Evolutionary conservation across 2,888 invertebrate species (phyloP), one percentile per base, ranked within the genome.

Genomic region (Therioaphis trifolii): DNA sequence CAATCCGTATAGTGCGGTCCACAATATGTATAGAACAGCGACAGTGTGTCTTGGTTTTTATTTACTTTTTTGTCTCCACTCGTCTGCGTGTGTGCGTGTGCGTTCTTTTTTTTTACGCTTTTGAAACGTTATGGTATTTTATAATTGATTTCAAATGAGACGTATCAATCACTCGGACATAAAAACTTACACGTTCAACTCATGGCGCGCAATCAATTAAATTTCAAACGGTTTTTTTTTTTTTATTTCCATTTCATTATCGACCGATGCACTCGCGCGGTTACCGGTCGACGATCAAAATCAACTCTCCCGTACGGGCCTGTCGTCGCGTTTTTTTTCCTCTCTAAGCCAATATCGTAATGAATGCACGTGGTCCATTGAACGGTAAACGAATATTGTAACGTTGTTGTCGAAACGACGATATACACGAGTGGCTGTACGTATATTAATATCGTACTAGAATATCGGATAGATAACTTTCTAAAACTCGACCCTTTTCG

Each of bases 51-150:
- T 75, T 24, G 15, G 7, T 72, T 72, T 52, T 63, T 78, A 40
- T 74, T 74, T n/a, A n/a, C n/a, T 55, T 66, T 78, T 55, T 27
- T 24, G 24, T 78, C 7, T 21, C 52, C 61, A 49, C 55, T 69
- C 24, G n/a, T n/a, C 7, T 3, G 35, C 7, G 35, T 35, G 35
- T 35, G 35, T 35, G 35, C 7, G 35, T 35, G 35, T 35, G 55
- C 55, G 9, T 24, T 7, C 3, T 52, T 79, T 63, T 76, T 7
- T 35, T 46, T 69, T 69, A 58, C 43, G 7, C 27, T 40, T 58
- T 79, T 27, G 21, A 79, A 71, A 71, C 69, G 58, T 58, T 71
- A 43, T 29, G 43, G 69, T 69, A 71, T 58, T 79, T 55, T 58
- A 58, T 58, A 58, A 52, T 76, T 46, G 66, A 78, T 68, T 78